Percentiles rank a stretch among this genome's conserved stretches.
phyloP scores from a whole-genome alignment of 2,888 invertebrate genomes.

The Dasysyrphus albostriatus region DNA sequence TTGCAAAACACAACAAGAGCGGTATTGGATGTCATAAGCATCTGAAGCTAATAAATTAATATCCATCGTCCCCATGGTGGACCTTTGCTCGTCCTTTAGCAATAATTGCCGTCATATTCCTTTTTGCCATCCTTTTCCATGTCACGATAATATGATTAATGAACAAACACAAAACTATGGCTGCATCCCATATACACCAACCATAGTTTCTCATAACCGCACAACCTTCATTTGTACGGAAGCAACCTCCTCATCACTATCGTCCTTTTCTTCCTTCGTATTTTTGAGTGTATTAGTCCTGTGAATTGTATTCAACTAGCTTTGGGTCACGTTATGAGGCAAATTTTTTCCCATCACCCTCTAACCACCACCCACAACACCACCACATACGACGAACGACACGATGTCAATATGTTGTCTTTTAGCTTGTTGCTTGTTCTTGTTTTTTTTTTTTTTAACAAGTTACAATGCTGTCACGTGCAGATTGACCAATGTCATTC shows the following conservation, averaged over 20 bases:
- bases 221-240: slow-evolving; percentile 7
- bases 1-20: slow-evolving; percentile 27
- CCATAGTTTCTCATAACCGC: slow-evolving; percentile 27
- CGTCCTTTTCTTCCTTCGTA: slow-evolving; percentile 1
- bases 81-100: neutral
- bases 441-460: slow-evolving; percentile 3
- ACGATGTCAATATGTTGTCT: slow-evolving; percentile 23
- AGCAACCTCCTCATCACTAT: neutral
- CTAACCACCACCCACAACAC: neutral
- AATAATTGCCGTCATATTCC: slow-evolving; percentile 1
- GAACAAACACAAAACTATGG: slow-evolving; percentile 50
- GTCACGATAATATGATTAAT: slow-evolving; percentile 69
- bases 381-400: neutral
- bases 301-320: slow-evolving; percentile 44
- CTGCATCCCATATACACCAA: slow-evolving; percentile 10
- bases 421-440: slow-evolving; percentile 48
- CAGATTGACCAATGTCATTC: slow-evolving; percentile 66
- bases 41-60: slow-evolving; percentile 63
- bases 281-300: slow-evolving; percentile 3
- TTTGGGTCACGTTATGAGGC: slow-evolving; percentile 33
- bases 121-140: slow-evolving; percentile 37
- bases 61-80: slow-evolving; percentile 32
- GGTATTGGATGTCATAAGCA: slow-evolving; percentile 54
- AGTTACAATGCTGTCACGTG: slow-evolving; percentile 55
- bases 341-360: slow-evolving; percentile 29